Evolutionary conservation across 2,113 vertebrate genomes (phyloP), one percentile per base, ranked within the genome.

Genomic region (Eulemur macaco): DNA sequence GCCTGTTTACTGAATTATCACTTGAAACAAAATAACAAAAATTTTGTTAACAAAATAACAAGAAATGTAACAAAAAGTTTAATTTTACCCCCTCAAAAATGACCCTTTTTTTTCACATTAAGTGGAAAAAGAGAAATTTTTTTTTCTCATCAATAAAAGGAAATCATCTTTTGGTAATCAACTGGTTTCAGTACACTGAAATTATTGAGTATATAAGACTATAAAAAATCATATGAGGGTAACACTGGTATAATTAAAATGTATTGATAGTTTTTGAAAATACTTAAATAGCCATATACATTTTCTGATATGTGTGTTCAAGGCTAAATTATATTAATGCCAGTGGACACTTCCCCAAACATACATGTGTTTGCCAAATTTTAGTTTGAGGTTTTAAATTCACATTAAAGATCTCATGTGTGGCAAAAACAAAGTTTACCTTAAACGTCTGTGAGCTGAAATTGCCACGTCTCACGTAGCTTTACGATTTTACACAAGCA

Each of bases 391-490:
- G 18, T 54, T 93, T 94, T 64, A 85, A 37, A 85, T 37, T 76
- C 37, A 89, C 23, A 47, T 50, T 66, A 68, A 74, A 81, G 23
- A 1, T 69, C 25, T 91, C 52, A 60, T 50, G 6, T 84, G 10
- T 91, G 8, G 3, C 27, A 68, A 74, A 87, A 74, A 54, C 20
- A 89, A 89, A 94, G 20, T 85, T 94, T 84, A 27, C 64, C 52
- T 85, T 74, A 83, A 93, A 71, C 11, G 73, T 96, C 52, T 92
- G 20, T 96, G 73, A 96, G 50, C 27, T 80, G 73, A 95, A 80
- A 84, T 52, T 39, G 56, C 23, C 17, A 25, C 20, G 9, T 73
- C 68, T 73, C 84, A 42, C 3, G 34, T 4, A 60, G 25, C 37
- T 82, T 83, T 92, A 73, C 86, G 3, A n/a, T 77, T 95, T 86